Evolutionary conservation across 1,140 invertebrate genomes (phyloP).

Genomic region (Trichonephila clavata): DNA sequence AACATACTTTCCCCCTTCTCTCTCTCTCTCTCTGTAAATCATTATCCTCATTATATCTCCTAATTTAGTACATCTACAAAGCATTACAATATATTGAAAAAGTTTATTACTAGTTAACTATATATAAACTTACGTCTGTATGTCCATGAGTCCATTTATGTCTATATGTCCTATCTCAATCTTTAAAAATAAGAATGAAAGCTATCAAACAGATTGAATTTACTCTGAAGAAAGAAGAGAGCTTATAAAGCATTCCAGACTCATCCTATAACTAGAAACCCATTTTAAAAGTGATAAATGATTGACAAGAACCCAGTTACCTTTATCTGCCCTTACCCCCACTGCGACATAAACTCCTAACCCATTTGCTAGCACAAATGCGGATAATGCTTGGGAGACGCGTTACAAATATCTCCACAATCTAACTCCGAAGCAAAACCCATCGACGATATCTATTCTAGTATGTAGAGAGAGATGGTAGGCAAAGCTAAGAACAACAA

Average conservation of each 20-base stretch:
- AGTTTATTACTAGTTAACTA: too few relatives aligned
- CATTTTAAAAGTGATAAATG: conserved; percentile 29
- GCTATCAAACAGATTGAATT: background rate
- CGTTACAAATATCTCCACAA: conserved; percentile 57
- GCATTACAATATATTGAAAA: too few relatives aligned
- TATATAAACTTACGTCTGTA: too few relatives aligned
- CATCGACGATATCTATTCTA: conserved; percentile 39
- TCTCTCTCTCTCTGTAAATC: too few relatives aligned
- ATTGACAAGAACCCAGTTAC: conserved; percentile 17
- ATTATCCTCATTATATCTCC: too few relatives aligned
- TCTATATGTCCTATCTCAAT: too few relatives aligned
- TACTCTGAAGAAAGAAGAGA: background rate
- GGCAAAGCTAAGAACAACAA: background rate
- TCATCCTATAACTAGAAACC: conserved; percentile 4
- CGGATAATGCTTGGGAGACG: conserved; percentile 41
- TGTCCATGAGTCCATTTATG: too few relatives aligned
- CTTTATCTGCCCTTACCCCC: conserved; percentile 15
- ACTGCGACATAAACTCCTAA: background rate
- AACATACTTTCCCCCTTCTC: too few relatives aligned
- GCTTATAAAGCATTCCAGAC: background rate
- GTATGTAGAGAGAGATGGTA: conserved; percentile 15
- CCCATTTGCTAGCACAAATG: background rate
- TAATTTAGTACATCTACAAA: too few relatives aligned
- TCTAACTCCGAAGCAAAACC: background rate
- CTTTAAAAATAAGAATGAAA: too few relatives aligned